A percentile compares a stretch with the other conserved stretches of the same genome.
phyloP scores from a whole-genome alignment of 2,113 vertebrate genomes.

The Solenodon paradoxus region DNA sequence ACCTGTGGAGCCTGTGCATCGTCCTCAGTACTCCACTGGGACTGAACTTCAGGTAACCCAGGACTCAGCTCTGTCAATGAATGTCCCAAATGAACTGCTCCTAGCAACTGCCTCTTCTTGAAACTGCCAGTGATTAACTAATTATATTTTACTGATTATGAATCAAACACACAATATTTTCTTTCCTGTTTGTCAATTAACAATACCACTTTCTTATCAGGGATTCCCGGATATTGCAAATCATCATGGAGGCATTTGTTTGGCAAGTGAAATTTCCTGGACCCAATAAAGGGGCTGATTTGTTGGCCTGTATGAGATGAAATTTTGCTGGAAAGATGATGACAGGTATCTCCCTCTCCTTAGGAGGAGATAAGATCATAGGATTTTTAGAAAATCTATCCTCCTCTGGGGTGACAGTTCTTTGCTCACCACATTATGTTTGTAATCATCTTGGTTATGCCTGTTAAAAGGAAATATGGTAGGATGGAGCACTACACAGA shows the following conservation, averaged over 20 bases:
- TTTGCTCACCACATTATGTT: not conserved
- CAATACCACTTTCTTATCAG: not conserved
- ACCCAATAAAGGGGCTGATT: not conserved
- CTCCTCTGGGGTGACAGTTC: not conserved
- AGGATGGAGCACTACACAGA: not conserved
- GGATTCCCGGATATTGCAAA: not conserved
- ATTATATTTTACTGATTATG: not conserved
- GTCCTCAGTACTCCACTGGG: not conserved
- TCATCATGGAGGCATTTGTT: not conserved
- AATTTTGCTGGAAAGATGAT: not conserved
- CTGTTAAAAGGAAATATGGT: not conserved
- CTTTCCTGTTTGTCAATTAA: not conserved
- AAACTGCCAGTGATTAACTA: not conserved
- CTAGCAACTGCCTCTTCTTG: not conserved
- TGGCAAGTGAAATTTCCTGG: not conserved
- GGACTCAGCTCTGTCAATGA: not conserved
- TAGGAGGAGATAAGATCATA: not conserved
- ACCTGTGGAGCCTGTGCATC: not conserved
- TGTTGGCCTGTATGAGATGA: not conserved
- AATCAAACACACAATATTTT: not conserved
- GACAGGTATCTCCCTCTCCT: not conserved
- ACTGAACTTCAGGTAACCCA: not conserved
- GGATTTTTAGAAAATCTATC: not conserved
- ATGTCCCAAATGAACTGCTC: not conserved
- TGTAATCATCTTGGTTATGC: not conserved